Evolutionary conservation across 2,113 vertebrate genomes (phyloP), one percentile per base, ranked within the genome.

Genomic region (Beaufortia kweichowensis): DNA sequence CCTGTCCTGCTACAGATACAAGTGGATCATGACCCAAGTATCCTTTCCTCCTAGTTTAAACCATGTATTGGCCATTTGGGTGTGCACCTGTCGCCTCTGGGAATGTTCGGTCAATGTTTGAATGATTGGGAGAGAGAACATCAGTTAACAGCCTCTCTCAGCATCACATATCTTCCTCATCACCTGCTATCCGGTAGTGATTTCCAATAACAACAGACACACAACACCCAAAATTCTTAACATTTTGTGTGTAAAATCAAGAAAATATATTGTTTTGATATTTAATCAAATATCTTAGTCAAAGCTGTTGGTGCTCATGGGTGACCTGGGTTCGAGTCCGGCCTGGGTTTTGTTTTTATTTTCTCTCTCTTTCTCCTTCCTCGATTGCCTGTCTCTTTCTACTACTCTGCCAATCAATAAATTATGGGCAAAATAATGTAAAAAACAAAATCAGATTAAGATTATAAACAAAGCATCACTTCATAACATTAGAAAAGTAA

Each of bases 31-130:
- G 33, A 62, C 77, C 46, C 60, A 62, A 56, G 61, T 62, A 24
- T 78, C 65, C 71, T 70, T 41, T 76, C 67, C 63, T 66, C 21
- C 53, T 72, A n/a, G 48, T 71, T 66, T 80, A 46, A 80, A 73
- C 56, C 71, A 63, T 35, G 31, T 72, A 59, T 72, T 79, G 39
- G 29, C 28, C 15, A 69, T 39, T 46, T 56, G 31, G 39, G 33
- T 50, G 56, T 65, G 53, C 33, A 60, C 33, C 62, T 57, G 79
- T 74, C 69, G 63, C 81, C 78, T 73, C 43, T 21, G 65, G 74
- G 43, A 79, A 29, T 73, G 56, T 77, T 61, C 61, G 57, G 65
- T 46, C 26, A 64, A 21, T 64, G 23, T 53, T 19, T 77, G 65
- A 69, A 21, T 15, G 39, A 60, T 24, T 12, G 10, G 24, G 26